Evolutionary conservation across 1,140 invertebrate species (phyloP).

Genomic region (Drosophila jambulina): DNA sequence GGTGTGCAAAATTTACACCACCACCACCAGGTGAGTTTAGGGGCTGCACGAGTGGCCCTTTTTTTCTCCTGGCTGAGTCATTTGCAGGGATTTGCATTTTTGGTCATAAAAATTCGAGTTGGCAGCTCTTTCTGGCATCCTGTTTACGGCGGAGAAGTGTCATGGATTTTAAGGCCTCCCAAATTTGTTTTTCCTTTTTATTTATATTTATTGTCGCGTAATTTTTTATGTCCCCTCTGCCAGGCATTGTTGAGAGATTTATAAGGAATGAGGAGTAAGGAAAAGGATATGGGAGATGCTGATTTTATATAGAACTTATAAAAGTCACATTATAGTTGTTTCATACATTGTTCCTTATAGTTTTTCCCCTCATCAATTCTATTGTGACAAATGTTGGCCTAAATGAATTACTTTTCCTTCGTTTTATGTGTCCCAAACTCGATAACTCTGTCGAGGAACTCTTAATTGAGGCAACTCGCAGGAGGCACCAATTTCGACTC

Average conservation of each 20-base stretch:
- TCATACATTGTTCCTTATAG: background rate
- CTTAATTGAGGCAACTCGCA: slow-evolving; percentile 20
- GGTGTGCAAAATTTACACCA: slow-evolving; percentile 60
- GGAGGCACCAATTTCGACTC: background rate
- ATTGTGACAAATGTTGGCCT: background rate
- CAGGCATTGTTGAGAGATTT: slow-evolving; percentile 33
- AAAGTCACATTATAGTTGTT: background rate
- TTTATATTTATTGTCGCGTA: slow-evolving; percentile 56
- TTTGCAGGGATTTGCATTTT: slow-evolving; percentile 65
- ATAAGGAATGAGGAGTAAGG: background rate
- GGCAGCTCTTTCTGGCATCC: slow-evolving; percentile 35
- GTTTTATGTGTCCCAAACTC: background rate
- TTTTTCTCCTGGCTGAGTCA: slow-evolving; percentile 36
- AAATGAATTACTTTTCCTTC: background rate
- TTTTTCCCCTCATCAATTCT: background rate
- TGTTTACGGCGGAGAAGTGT: slow-evolving; percentile 20
- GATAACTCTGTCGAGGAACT: background rate
- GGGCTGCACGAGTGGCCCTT: slow-evolving; percentile 21
- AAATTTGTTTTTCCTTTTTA: slow-evolving; percentile 24
- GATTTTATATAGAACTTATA: background rate
- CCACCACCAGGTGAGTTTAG: slow-evolving; percentile 38
- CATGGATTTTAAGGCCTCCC: slow-evolving; percentile 15
- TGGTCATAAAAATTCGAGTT: slow-evolving; percentile 56
- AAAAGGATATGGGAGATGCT: background rate
- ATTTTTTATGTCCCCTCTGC: slow-evolving; percentile 30